Evolutionary conservation across 2,888 invertebrate genomes (phyloP).

Genomic region (Platerodrilus igneus): DNA sequence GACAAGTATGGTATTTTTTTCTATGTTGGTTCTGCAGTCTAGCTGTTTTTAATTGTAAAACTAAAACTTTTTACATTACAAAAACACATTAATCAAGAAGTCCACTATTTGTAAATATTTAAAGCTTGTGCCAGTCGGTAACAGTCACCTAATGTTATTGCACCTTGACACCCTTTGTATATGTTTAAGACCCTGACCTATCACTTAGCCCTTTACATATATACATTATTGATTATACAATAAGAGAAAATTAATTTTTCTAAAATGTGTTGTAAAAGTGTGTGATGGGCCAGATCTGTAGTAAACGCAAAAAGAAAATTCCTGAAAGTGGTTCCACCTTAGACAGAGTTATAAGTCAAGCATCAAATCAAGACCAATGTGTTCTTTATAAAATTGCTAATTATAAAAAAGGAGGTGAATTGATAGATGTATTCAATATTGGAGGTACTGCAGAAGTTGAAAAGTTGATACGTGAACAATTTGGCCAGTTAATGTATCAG

Average conservation of each 20-base stretch:
- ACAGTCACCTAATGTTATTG: conserved; percentile 19
- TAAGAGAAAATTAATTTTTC: conserved; percentile 8
- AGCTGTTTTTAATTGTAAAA: too few species aligned
- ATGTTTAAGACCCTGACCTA: conserved; percentile 10
- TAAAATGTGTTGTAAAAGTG: conserved; percentile 1
- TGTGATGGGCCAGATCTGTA: conserved; percentile 48
- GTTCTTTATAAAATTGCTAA: conserved; percentile 83
- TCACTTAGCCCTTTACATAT: background rate
- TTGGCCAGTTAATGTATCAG: conserved; percentile 82
- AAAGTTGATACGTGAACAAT: conserved; percentile 78
- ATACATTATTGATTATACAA: conserved; percentile 6
- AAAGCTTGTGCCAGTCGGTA: conserved; percentile 2
- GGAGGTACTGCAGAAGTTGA: conserved; percentile 83
- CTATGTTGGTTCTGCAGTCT: background rate
- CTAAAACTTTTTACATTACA: too few species aligned
- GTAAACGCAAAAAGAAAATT: conserved; percentile 47
- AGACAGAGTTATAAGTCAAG: conserved; percentile 85
- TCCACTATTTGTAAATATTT: background rate
- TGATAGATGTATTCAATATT: conserved; percentile 80
- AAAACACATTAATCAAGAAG: background rate
- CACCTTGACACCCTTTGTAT: conserved; percentile 22
- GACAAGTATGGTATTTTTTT: background rate
- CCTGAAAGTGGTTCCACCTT: conserved; percentile 70
- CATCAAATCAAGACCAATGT: conserved; percentile 80
- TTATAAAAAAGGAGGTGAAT: conserved; percentile 85